These are phyloP conservation scores for Neolamprologus toae DNA, from an alignment of 2,113 vertebrate genomes.

Conservation along the genomic window DNA sequence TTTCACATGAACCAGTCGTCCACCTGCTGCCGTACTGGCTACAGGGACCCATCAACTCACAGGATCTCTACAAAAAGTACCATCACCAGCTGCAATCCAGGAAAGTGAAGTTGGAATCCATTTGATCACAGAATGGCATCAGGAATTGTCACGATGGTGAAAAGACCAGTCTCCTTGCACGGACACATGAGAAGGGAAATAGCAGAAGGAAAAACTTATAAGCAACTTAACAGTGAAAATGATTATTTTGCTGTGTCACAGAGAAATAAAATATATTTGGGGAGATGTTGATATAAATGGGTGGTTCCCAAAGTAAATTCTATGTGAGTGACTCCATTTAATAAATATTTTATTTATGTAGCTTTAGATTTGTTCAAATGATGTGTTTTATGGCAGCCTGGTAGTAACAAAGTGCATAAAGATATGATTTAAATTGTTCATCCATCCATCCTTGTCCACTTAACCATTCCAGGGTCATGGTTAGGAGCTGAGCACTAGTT, in stretches of 20 bases:
- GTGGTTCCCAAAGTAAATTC: not conserved
- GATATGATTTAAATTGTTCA: not conserved
- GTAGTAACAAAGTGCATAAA: not conserved
- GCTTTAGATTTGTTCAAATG: not conserved
- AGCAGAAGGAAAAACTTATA: not conserved
- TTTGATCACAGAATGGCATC: not conserved
- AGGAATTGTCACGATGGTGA: not conserved
- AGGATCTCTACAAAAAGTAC: not conserved
- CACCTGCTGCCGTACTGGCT: not conserved
- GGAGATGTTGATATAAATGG: not conserved
- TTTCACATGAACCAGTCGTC: not conserved
- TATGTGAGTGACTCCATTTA: not conserved
- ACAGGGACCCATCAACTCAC: not conserved
- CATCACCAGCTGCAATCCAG: not conserved
- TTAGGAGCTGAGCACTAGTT: not conserved
- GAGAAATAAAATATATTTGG: not conserved
- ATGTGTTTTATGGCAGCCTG: not conserved
- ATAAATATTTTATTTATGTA: not conserved
- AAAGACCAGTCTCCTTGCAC: not conserved
- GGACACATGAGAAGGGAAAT: not conserved
- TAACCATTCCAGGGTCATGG: not conserved
- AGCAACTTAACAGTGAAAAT: not conserved
- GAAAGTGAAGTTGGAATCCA: not conserved
- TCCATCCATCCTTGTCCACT: not conserved
- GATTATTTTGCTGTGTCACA: not conserved